phyloP scores from a whole-genome alignment of 1,140 invertebrate genomes.

The Habropoda laboriosa region DNA sequence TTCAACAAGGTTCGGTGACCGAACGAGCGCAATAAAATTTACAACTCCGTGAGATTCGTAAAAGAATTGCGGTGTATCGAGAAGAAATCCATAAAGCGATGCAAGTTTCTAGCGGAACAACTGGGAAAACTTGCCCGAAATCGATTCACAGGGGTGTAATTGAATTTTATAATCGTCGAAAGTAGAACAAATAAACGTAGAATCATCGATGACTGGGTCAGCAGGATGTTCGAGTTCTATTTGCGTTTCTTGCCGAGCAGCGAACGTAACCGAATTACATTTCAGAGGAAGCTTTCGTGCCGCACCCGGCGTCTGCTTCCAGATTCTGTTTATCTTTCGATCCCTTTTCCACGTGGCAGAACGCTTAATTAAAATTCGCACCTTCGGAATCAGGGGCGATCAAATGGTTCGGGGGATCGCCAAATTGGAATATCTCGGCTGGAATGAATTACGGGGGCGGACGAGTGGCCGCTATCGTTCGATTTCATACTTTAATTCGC shows the following conservation, averaged over 20 bases:
- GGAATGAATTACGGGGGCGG: background rate
- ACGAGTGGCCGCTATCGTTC: background rate
- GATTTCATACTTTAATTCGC: slow-evolving; percentile 21
- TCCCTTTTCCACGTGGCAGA: background rate
- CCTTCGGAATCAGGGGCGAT: background rate
- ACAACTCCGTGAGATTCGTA: too few relatives aligned
- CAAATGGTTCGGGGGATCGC: background rate
- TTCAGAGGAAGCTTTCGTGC: slow-evolving; percentile 2
- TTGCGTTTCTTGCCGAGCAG: slow-evolving; percentile 6
- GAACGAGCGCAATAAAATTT: too few relatives aligned
- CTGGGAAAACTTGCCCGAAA: background rate
- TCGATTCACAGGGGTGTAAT: background rate
- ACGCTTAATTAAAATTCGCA: slow-evolving; percentile 63
- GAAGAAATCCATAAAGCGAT: background rate
- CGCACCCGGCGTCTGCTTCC: background rate
- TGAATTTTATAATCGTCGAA: background rate
- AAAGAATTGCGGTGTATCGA: too few relatives aligned
- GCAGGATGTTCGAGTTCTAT: slow-evolving; percentile 24
- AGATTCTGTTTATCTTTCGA: slow-evolving; percentile 35
- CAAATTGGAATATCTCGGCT: slow-evolving; percentile 3
- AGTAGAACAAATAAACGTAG: slow-evolving; percentile 6
- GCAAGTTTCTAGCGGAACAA: background rate
- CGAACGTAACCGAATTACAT: slow-evolving; percentile 37
- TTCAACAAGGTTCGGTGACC: too few relatives aligned
- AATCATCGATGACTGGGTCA: background rate